Evolutionary conservation across 1,140 invertebrate species (phyloP).

Genomic region (Hormaphis cornu): DNA sequence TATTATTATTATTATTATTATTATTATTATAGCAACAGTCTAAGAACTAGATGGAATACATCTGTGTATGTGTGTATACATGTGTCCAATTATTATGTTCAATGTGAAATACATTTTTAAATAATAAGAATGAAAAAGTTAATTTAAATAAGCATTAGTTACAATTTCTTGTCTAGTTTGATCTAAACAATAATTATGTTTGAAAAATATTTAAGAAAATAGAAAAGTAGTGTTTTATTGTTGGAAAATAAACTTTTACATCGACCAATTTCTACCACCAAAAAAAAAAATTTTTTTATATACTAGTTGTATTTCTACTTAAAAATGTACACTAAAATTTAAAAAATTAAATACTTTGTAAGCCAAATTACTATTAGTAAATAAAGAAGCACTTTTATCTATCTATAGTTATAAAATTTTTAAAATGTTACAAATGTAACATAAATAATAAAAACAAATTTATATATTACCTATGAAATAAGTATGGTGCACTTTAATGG

Average conservation of each 20-base stretch:
- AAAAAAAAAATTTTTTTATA: no score
- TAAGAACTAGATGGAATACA: background rate
- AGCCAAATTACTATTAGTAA: conserved; percentile 31
- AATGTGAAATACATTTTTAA: conserved; percentile 5
- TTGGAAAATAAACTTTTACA: background rate
- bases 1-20: no score
- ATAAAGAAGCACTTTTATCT: conserved; percentile 14
- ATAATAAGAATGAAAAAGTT: conserved; percentile 1
- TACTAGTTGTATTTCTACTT: conserved; percentile 11
- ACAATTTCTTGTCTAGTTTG: background rate
- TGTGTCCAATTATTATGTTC: background rate
- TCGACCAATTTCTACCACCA: conserved; percentile 24
- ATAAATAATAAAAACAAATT: background rate
- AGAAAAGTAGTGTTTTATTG: conserved; percentile 1
- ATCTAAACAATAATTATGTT: conserved; percentile 4
- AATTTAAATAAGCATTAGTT: conserved; percentile 15
- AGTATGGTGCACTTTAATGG: background rate
- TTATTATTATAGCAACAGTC: background rate
- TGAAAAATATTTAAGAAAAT: background rate
- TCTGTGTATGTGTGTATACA: background rate
- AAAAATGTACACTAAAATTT: conserved; percentile 5
- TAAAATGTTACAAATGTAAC: background rate
- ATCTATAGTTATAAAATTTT: background rate
- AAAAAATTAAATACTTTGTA: background rate
- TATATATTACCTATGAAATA: background rate